phyloP scores from a whole-genome alignment of 2,113 vertebrate genomes.

The Pelecanus crispus region DNA sequence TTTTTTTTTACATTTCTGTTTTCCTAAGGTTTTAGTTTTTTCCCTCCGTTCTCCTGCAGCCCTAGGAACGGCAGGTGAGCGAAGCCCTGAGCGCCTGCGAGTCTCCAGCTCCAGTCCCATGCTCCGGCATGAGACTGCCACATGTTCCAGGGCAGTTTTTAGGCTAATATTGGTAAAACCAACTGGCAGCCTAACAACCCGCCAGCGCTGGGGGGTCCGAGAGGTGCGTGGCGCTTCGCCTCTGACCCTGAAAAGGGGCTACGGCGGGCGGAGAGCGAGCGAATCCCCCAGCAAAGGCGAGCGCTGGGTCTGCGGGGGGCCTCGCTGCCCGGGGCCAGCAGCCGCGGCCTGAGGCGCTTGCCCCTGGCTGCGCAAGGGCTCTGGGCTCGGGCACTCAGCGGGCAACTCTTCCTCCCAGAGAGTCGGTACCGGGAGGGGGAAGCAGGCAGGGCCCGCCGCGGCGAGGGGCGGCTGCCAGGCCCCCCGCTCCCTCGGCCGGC shows the following conservation, averaged over 20 bases:
- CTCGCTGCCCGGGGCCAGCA: neutral
- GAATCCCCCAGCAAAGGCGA: neutral
- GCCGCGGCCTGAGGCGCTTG: neutral
- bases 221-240: rapidly evolving
- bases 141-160: neutral
- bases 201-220: rapidly evolving
- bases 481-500: neutral
- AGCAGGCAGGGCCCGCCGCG: neutral
- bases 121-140: neutral
- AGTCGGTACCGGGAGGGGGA: neutral
- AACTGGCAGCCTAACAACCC: neutral
- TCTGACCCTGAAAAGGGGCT: neutral
- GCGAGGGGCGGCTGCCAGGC: neutral
- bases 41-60: rapidly evolving
- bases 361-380: neutral
- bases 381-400: neutral
- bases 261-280: rapidly evolving
- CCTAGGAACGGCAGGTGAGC: neutral
- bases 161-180: neutral
- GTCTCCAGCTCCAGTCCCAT: neutral
- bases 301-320: neutral
- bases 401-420: neutral
- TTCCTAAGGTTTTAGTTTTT: neutral
- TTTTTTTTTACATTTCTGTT: neutral
- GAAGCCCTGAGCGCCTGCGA: neutral